phyloP scores from a whole-genome alignment of 1,140 invertebrate genomes.

The Drosophila sulfurigaster region DNA sequence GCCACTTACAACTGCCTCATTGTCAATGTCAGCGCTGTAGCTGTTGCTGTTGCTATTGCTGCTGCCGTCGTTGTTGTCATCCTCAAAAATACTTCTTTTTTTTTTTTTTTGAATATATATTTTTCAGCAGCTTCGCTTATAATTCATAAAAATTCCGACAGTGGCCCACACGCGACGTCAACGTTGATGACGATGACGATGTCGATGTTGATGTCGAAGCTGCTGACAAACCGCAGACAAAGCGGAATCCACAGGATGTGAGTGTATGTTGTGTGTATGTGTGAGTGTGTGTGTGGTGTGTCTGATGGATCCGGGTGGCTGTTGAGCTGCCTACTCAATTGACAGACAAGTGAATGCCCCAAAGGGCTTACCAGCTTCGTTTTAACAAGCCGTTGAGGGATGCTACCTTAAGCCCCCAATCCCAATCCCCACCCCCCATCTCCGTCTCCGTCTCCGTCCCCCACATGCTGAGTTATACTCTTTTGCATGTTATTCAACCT shows the following conservation, averaged over 20 bases:
- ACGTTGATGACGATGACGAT: constrained; percentile 16
- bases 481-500: constrained; percentile 13
- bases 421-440: no score
- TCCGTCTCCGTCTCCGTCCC: no score
- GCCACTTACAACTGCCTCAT: constrained; percentile 79
- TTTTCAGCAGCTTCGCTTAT: constrained; percentile 61
- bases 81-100: constrained; percentile 49
- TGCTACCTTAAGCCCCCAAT: constrained; percentile 11
- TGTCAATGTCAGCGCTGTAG: constrained; percentile 69
- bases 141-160: constrained; percentile 77
- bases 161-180: constrained; percentile 58
- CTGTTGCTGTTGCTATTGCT: not conserved
- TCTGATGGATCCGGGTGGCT: constrained; percentile 9
- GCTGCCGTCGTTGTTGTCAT: constrained; percentile 36
- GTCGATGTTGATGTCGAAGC: constrained; percentile 31
- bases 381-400: constrained; percentile 28
- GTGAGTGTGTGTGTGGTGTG: not conserved
- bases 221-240: constrained; percentile 73
- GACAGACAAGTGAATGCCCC: constrained; percentile 50
- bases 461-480: not conserved
- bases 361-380: constrained; percentile 38
- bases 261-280: not conserved
- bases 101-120: constrained; percentile 59
- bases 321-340: constrained; percentile 45
- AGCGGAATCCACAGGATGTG: constrained; percentile 62